Evolutionary conservation across 2,113 vertebrate genomes (phyloP), one percentile per base, ranked within the genome.

Genomic region (Rhabdornis inornatus): DNA sequence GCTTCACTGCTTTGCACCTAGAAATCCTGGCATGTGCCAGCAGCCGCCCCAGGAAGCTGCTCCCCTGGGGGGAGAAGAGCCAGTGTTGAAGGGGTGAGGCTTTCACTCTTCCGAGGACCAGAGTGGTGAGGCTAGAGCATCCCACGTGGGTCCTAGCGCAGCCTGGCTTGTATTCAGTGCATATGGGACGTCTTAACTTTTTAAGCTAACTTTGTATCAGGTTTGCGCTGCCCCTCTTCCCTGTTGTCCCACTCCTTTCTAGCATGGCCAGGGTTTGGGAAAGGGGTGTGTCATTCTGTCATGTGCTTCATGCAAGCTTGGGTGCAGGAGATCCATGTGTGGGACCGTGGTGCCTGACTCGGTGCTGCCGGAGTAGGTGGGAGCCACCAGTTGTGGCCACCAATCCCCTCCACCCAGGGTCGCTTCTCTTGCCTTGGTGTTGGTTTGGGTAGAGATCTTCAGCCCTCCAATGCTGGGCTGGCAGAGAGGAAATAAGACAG

Each of bases 61-160:
- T 86, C 68, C 55, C 68, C 59, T 53, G 11, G 0, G 1, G 24
- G 81, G 42, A 71, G 90, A 85, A 68, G 78, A 92, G 85, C 65
- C 92, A 88, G 60, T 66, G 82, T 74, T 49, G 10, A 63, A 78
- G 65, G 92, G 55, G 33, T 85, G 91, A 95, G 75, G 78, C 39
- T 93, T 94, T 93, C 57, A 14, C 56, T 79, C 60, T 71, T 82
- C 47, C 23, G 19, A 63, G 74, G 74, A 82, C 88, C 0, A 0
- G 59, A 20, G 31, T 85, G 88, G 85, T 5, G 30, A 95, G 65
- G 80, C 65, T 65, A 69, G 89, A 89, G 59, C 89, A 57, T 87
- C 88, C 47, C 44, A 11, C 0, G 2, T 27, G 81, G 61, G 74
- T 79, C 53, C 78, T 66, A 50, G 83, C 13, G 5, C 84, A 55